Evolutionary conservation across 2,888 invertebrate species (phyloP).

Genomic region (Isoperla grammatica): DNA sequence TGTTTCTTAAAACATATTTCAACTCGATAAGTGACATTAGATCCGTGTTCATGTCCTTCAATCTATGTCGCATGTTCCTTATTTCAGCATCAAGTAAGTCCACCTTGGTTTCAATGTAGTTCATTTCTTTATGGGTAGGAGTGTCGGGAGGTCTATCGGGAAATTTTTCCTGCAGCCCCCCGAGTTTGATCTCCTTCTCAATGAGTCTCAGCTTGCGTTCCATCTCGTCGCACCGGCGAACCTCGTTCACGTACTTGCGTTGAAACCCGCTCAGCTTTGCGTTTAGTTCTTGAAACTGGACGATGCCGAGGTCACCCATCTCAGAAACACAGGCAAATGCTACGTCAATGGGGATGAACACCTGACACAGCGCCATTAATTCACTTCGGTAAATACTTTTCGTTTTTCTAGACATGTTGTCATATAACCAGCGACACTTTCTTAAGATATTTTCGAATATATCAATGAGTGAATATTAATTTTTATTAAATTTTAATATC

Average conservation of each 20-base stretch:
- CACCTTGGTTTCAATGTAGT: background rate
- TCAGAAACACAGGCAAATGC: background rate
- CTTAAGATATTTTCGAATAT: too few relatives aligned
- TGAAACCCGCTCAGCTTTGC: background rate
- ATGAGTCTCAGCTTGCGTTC: background rate
- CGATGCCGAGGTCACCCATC: background rate
- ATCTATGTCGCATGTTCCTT: too few relatives aligned
- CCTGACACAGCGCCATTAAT: background rate
- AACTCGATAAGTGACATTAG: background rate
- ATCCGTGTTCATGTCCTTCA: background rate
- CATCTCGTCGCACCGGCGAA: slow-evolving; percentile 10
- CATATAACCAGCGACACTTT: too few relatives aligned
- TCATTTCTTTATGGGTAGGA: background rate
- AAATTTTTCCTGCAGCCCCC: background rate
- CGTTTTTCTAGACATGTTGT: too few relatives aligned
- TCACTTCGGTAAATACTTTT: slow-evolving; percentile 1
- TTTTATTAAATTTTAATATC: too few relatives aligned
- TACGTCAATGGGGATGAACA: background rate
- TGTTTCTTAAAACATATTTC: background rate
- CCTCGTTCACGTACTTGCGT: background rate
- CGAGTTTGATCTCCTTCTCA: background rate
- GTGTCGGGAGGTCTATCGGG: background rate
- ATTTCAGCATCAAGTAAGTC: background rate
- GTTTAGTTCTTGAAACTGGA: slow-evolving; percentile 11
- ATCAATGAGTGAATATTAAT: too few relatives aligned